A percentile compares a stretch with the other conserved stretches of the same genome.
Conservation (phyloP, 2,888 invertebrate species). For the Noctua fimbriata region DNA sequence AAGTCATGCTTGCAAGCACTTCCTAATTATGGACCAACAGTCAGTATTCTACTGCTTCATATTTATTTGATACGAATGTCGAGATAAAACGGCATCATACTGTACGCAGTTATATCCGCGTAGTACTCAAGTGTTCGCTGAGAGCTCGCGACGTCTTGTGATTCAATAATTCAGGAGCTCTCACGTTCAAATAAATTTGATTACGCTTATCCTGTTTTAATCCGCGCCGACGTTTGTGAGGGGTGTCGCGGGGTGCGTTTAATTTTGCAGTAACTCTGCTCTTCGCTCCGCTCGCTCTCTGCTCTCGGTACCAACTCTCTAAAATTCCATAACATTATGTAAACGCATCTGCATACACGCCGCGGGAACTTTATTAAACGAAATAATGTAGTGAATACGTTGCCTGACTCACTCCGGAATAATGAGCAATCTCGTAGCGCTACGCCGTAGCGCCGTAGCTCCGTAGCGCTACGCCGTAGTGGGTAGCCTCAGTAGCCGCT, state of each 20-base stretch:
- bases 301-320: constrained; percentile 46
- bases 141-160: constrained; percentile 27
- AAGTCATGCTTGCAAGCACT: background rate
- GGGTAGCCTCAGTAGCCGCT: constrained; percentile 64
- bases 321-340: constrained; percentile 74
- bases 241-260: constrained; percentile 54
- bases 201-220: constrained; percentile 66
- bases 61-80: constrained; percentile 1
- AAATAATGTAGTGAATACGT: constrained; percentile 81
- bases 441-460: constrained; percentile 57
- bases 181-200: constrained; percentile 66
- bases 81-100: background rate
- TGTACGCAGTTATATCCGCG: background rate
- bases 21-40: background rate
- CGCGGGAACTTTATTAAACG: constrained; percentile 81
- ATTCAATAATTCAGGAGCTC: constrained; percentile 66
- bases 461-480: constrained; percentile 23
- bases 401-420: constrained; percentile 72
- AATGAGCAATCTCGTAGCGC: constrained; percentile 80
- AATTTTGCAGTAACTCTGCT: constrained; percentile 56
- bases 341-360: constrained; percentile 77
- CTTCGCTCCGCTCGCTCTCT: constrained; percentile 23
- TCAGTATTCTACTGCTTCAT: background rate
- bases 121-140: background rate
- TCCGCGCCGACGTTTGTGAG: constrained; percentile 53